These are phyloP conservation scores for Amazona guildingii DNA, from an alignment of 2,113 vertebrate species.

Conservation along the genomic window DNA sequence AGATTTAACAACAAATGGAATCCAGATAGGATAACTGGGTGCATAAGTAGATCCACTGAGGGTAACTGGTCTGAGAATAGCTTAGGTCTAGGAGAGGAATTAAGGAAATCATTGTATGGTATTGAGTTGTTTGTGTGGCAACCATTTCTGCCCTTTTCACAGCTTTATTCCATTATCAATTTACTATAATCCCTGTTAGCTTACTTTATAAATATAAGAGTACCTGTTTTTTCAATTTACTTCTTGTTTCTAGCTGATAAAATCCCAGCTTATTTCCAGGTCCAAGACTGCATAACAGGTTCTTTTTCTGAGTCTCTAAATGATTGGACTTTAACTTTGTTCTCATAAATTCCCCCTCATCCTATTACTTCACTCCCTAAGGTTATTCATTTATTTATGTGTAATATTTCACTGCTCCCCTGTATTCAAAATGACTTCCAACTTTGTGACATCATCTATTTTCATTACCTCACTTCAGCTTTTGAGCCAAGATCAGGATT, in stretches of 20 bases:
- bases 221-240: not conserved
- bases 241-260: not conserved
- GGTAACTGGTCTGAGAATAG: not conserved
- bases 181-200: not conserved
- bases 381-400: constrained; percentile 32
- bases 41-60: not conserved
- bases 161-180: not conserved
- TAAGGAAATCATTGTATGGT: not conserved
- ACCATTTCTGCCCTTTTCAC: not conserved
- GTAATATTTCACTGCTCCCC: not conserved
- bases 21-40: not conserved
- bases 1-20: not conserved
- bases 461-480: constrained; percentile 39
- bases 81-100: not conserved
- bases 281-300: not conserved
- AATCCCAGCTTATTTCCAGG: not conserved
- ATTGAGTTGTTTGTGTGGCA: not conserved
- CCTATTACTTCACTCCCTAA: constrained; percentile 9
- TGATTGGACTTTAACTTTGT: not conserved
- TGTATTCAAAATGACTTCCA: constrained; percentile 28
- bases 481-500: constrained; percentile 23
- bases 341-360: not conserved
- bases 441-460: constrained; percentile 49
- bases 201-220: not conserved
- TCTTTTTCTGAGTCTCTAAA: not conserved